Conservation (phyloP, 2,113 vertebrate genomes). For the Muntiacus muntjak region DNA sequence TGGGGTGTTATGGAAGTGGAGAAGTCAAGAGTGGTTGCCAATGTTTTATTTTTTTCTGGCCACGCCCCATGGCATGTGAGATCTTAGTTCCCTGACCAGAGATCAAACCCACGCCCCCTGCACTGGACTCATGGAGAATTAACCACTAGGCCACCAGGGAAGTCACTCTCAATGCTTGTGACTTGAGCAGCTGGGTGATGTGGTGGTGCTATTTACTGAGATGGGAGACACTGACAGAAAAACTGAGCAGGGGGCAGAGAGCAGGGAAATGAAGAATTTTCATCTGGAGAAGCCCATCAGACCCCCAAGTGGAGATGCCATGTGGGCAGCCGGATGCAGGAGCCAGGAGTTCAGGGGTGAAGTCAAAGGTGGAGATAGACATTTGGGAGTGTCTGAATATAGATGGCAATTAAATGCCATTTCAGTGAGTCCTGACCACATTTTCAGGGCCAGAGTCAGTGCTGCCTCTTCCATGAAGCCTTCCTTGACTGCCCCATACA, state of each 20-base stretch:
- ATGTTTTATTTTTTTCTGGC: background rate
- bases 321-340: background rate
- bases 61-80: fast-evolving
- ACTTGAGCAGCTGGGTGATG: background rate
- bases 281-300: background rate
- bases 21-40: background rate
- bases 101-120: background rate
- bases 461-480: background rate
- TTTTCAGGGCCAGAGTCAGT: background rate
- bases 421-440: background rate
- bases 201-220: background rate
- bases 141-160: background rate
- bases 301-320: background rate
- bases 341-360: background rate
- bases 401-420: background rate
- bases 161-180: background rate
- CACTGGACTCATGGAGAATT: background rate
- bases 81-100: background rate
- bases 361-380: background rate
- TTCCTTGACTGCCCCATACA: background rate
- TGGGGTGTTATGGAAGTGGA: background rate
- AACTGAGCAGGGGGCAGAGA: background rate
- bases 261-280: background rate
- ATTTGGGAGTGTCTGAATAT: background rate
- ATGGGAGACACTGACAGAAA: background rate